Evolutionary conservation across 1,140 invertebrate genomes (phyloP), one percentile per base, ranked within the genome.

Genomic region (Apis cerana): DNA sequence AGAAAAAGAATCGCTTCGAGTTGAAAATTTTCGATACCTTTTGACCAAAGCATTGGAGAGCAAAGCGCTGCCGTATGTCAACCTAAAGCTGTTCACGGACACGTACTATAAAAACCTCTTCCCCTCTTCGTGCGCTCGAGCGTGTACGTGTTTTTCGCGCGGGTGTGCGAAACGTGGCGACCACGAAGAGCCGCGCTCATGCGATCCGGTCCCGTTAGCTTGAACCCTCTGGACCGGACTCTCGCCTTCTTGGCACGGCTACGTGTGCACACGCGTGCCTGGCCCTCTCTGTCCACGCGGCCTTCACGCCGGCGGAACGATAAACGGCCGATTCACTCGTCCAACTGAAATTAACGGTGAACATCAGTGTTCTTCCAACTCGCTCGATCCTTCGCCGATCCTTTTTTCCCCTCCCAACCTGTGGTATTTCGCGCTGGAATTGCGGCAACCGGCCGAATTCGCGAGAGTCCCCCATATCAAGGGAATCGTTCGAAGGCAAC

Each of bases 141-240:
- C 48, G 33, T 62, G 64, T 78, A 78, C 67, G 81, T 80, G 80
- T 83, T 56, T 15, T 10, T 71, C 80, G 50, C 69, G 72, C 72
- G 61, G 74, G 80, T 75, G 65, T 81, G 72, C 80, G 83, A 67
- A 68, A 75, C 67, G 74, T 48, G 61, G 23, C 65, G 82, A 61
- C 71, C 74, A 83, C 87, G 80, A 85, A 84, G 65, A 83, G 65
- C 71, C 83, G 71, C 81, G 79, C 88, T 79, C 83, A 23, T 64
- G 89, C 81, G 88, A 91, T 91, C 89, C 59, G 76, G 89, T 92
- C 89, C 91, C 91, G 91, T 92, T 92, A 92, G 82, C 89, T 92
- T 91, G 90, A 91, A 92, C 89, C 90, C 91, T 92, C 90, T 85
- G 87, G 86, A 88, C 88, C 88, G 84, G 87, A 86, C 87, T 85